Evolutionary conservation across 2,888 invertebrate genomes (phyloP).

Genomic region (Leptinotarsa juncta): DNA sequence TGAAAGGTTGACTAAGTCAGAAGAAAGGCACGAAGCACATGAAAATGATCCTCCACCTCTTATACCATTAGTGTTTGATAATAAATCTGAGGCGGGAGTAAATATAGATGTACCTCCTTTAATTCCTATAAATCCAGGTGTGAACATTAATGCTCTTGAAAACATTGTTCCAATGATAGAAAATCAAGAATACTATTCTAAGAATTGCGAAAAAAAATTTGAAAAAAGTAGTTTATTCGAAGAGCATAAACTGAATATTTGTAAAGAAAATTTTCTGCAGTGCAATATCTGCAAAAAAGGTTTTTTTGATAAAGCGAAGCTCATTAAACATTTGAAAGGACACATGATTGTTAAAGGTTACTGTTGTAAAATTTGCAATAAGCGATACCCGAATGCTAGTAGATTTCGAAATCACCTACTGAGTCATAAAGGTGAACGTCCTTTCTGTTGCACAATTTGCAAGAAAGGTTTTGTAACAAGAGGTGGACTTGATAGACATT

Average conservation of each 20-base stretch:
- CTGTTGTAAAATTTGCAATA: conserved; percentile 63
- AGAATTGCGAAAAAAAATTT: conserved; percentile 56
- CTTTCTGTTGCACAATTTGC: conserved; percentile 57
- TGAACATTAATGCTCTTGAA: conserved; percentile 44
- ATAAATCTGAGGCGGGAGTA: conserved; percentile 31
- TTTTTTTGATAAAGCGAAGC: conserved; percentile 58
- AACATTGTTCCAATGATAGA: conserved; percentile 31
- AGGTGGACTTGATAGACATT: conserved; percentile 62
- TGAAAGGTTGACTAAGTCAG: conserved; percentile 24
- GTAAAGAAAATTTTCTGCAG: conserved; percentile 53
- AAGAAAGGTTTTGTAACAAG: conserved; percentile 62
- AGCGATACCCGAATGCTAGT: conserved; percentile 63
- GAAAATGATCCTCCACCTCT: conserved; percentile 59
- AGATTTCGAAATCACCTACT: conserved; percentile 70
- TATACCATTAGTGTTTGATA: conserved; percentile 53
- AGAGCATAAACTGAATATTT: conserved; percentile 55
- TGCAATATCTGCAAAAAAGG: conserved; percentile 62
- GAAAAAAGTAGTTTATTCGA: conserved; percentile 51
- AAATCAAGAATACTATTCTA: conserved; percentile 54
- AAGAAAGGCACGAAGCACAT: conserved; percentile 13
- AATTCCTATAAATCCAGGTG: conserved; percentile 58
- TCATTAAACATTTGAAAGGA: conserved; percentile 61
- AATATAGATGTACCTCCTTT: conserved; percentile 58
- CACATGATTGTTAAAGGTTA: conserved; percentile 62
- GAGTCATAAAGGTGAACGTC: conserved; percentile 69